Percentiles rank a stretch among this genome's conserved stretches.
Conservation (phyloP, 2,113 vertebrate species). For the Crotalus viridis region DNA sequence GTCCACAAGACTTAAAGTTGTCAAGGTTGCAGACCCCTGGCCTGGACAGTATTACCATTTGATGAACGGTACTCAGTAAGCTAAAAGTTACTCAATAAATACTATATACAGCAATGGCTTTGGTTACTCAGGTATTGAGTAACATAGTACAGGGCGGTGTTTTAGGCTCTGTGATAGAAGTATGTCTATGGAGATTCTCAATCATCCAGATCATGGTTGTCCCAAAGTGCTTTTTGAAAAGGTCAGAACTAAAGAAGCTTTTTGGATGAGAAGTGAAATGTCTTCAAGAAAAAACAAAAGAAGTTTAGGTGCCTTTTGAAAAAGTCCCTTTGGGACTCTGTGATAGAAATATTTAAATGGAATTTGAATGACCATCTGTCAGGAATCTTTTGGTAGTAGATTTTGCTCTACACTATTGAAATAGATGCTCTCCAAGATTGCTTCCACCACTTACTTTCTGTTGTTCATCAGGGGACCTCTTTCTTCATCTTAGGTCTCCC, state of each 20-base stretch:
- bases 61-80: background rate
- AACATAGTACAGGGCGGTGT: background rate
- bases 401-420: background rate
- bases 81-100: background rate
- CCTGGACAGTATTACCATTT: background rate
- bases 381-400: background rate
- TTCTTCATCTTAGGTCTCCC: background rate
- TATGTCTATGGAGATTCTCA: background rate
- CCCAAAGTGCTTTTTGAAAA: background rate
- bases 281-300: background rate
- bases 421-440: background rate
- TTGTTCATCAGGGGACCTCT: background rate
- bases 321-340: background rate
- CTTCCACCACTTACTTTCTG: background rate
- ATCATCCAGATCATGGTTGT: background rate
- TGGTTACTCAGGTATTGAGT: background rate
- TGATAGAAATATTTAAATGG: background rate
- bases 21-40: too few relatives aligned
- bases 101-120: background rate
- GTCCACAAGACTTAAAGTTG: too few relatives aligned
- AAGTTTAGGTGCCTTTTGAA: background rate
- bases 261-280: background rate
- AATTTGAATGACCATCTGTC: background rate
- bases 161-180: background rate
- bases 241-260: background rate